Percentiles rank a stretch among this genome's conserved stretches.
phyloP scores from a whole-genome alignment of 1,140 invertebrate species.

The Bombyx mori region DNA sequence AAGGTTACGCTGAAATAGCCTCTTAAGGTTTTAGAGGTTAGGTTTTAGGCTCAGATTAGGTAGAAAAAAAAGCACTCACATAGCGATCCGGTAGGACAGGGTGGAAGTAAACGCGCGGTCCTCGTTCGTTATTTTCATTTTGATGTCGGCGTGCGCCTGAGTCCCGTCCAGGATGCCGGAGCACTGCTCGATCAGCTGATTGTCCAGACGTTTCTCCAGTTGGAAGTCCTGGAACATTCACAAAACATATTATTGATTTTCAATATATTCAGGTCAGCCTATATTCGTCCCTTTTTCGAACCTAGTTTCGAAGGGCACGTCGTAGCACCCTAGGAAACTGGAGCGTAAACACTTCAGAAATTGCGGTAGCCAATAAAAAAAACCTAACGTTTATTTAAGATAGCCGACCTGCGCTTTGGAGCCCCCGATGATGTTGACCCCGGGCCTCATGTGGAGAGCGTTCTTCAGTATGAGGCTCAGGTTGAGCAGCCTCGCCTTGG shows the following conservation, averaged over 20 bases:
- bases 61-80: slow-evolving; percentile 72
- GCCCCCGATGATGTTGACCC: slow-evolving; percentile 92
- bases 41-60: background rate
- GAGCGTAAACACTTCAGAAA: too few relatives aligned
- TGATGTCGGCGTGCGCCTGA: slow-evolving; percentile 78
- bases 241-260: background rate
- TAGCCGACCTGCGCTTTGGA: slow-evolving; percentile 75
- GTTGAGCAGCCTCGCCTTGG: slow-evolving; percentile 90
- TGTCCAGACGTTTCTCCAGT: slow-evolving; percentile 90
- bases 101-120: slow-evolving; percentile 94
- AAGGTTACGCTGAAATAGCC: too few relatives aligned
- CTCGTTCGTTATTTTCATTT: slow-evolving; percentile 91
- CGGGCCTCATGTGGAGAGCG: slow-evolving; percentile 90
- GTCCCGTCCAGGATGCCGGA: slow-evolving; percentile 82
- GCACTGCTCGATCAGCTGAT: slow-evolving; percentile 84
- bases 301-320: too few relatives aligned
- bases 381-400: too few relatives aligned
- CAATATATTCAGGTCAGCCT: too few relatives aligned
- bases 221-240: slow-evolving; percentile 85
- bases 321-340: too few relatives aligned
- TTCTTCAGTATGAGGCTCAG: slow-evolving; percentile 90
- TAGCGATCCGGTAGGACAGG: slow-evolving; percentile 94
- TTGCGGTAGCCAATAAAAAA: too few relatives aligned
- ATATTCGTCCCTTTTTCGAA: too few relatives aligned
- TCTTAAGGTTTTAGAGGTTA: too few relatives aligned